Base-by-base conservation (phyloP, 2,888 invertebrate genomes). In the Proisotoma minuta region DNA sequence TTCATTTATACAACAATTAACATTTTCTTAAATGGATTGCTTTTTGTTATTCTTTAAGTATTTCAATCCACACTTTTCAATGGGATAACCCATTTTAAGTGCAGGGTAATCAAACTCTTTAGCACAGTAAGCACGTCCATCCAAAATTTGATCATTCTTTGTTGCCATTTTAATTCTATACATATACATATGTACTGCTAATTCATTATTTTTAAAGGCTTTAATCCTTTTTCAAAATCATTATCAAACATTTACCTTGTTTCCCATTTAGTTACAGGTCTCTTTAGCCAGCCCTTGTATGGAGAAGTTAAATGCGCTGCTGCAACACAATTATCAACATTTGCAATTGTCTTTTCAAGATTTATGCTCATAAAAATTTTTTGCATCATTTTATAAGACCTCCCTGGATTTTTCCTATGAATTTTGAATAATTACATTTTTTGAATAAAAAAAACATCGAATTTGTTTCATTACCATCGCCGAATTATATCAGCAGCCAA, bases 321-420 rank as follows among this genome's bases (percentile, higher is more conserved):
- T 26, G 64, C 60, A 28, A 68, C 63, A 47, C 67, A 68, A 51
- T 59, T 62, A 48, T 68, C 67, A 20, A 68, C 27, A 47, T 68
- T 64, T 49, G 43, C 28, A 10, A 68, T 43, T 3, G 59, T 48
- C n/a, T 34, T 54, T 34, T 58, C 52, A 20, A 68, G 39, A 56
- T 64, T 39, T 28, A 68, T 65, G 26, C 60, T 68, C 58, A 57
- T 60, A 26, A 68, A 68, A 28, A 68, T 23, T 27, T 58, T 50
- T 47, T 62, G n/a, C 60, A 68, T 62, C 18, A 65, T 40, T 18
- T 34, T 27, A 43, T 65, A 62, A 2, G 64, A 52, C 10, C 51
- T 43, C 12, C 64, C 67, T 0, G 67, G 67, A 51, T 65, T 65
- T 54, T 63, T 68, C 65, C 65, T 65, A 18, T 1, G 27, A 51